Evolutionary conservation across 1,140 invertebrate species (phyloP), one percentile per base, ranked within the genome.

Genomic region (Aphidius gifuensis): DNA sequence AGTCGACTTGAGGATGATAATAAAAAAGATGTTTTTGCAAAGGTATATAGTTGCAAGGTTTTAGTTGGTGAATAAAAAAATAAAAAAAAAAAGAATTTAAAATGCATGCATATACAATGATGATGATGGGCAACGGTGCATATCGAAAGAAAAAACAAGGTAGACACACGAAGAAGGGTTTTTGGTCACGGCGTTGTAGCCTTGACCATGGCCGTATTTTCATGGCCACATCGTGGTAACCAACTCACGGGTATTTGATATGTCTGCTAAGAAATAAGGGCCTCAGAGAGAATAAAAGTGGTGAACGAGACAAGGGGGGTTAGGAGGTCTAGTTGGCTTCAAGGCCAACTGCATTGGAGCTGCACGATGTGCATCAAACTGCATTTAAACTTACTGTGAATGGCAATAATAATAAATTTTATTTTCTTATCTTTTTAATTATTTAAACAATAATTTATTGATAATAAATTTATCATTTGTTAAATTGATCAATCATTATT

Each of bases 121-220:
- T 50, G 47, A 9, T 58, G 49, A 40, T 51, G 62, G 62, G 56
- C 48, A 60, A 49, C 57, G 44, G 62, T 40, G 62, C 50, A 54
- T 42, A 56, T 57, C 61, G 16, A 7, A 9, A 44, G 1, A 44
- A 44, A 60, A 51, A 49, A 61, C 44, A 53, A 55, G n/a, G 60
- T 8, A 43, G 44, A n/a, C 16, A 47, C 50, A 62, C 9, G 55
- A 62, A 39, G 51, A 32, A 63, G 62, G 47, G 62, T 60, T 64
- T 51, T 50, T 47, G 45, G 42, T 44, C 42, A 58, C 43, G 9
- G 62, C 60, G 60, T 67, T 62, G 68, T 74, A 72, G 70, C 73
- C 74, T 76, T 76, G 74, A 74, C 74, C 74, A 71, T 76, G 74
- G 66, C 68, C 69, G 70, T 62, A 67, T 64, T 65, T 58, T 74